Percentiles rank a stretch among this genome's conserved stretches.
Evolutionary conservation across 2,797 vertebrate species (phyloP).

Genomic region (Helarctos malayanus): DNA sequence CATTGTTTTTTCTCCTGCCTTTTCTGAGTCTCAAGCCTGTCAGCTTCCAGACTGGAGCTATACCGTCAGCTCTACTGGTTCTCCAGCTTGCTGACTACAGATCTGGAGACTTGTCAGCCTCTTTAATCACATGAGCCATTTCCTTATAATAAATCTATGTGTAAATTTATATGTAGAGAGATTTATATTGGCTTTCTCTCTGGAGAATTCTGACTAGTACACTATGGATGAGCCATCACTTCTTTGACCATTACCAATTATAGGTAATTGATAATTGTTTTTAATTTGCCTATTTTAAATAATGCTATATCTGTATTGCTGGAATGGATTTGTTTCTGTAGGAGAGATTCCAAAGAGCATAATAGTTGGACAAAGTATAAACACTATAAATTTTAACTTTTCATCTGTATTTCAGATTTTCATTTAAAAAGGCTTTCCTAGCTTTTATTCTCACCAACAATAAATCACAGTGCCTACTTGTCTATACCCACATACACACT

Average conservation of each 20-base stretch:
- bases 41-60: not conserved
- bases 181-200: not conserved
- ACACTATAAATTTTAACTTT: slow-evolving; percentile 17
- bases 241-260: not conserved
- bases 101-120: not conserved
- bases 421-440: not conserved
- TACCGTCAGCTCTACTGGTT: not conserved
- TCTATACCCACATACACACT: not conserved
- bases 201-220: not conserved
- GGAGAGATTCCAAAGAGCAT: not conserved
- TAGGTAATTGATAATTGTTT: slow-evolving; percentile 11
- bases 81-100: not conserved
- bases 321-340: slow-evolving; percentile 10
- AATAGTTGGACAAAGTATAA: not conserved
- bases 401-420: not conserved
- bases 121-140: not conserved
- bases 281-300: not conserved
- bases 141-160: not conserved
- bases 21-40: not conserved
- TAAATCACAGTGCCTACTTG: not conserved
- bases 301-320: not conserved
- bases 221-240: not conserved
- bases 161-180: not conserved
- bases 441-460: not conserved
- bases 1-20: not conserved